A percentile compares a stretch with the other conserved stretches of the same genome.
phyloP scores from a whole-genome alignment of 2,113 vertebrate genomes.

The Taurulus bubalis region DNA sequence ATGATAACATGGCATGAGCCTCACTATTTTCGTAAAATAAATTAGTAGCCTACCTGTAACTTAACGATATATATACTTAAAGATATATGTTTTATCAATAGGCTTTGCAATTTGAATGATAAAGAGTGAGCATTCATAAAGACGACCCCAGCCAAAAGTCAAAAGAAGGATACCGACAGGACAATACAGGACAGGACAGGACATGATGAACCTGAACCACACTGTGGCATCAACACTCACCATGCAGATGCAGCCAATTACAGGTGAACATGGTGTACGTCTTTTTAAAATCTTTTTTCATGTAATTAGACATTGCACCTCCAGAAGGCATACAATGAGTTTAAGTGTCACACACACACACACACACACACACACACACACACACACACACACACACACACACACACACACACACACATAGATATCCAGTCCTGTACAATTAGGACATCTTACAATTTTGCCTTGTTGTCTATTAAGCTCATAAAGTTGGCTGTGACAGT shows the following conservation, averaged over 20 bases:
- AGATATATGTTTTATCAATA: neutral
- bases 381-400: too few relatives aligned
- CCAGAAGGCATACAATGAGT: slow-evolving; percentile 1
- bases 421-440: slow-evolving; percentile 1
- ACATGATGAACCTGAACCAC: slow-evolving; percentile 27
- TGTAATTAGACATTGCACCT: slow-evolving; percentile 27
- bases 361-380: too few relatives aligned
- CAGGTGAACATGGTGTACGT: neutral
- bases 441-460: neutral
- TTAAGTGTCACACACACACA: neutral
- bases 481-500: neutral
- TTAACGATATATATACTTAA: too few relatives aligned
- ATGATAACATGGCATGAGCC: too few relatives aligned
- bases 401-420: neutral
- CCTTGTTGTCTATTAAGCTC: neutral
- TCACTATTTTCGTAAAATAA: too few relatives aligned
- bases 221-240: slow-evolving; percentile 12
- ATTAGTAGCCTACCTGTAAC: too few relatives aligned
- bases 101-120: neutral
- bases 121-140: neutral
- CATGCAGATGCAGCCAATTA: neutral
- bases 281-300: slow-evolving; percentile 40
- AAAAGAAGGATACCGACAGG: slow-evolving; percentile 33
- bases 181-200: slow-evolving; percentile 16
- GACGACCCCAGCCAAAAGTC: neutral